Conservation (phyloP, 2,113 vertebrate genomes). For the Leucoraja erinaceus region DNA sequence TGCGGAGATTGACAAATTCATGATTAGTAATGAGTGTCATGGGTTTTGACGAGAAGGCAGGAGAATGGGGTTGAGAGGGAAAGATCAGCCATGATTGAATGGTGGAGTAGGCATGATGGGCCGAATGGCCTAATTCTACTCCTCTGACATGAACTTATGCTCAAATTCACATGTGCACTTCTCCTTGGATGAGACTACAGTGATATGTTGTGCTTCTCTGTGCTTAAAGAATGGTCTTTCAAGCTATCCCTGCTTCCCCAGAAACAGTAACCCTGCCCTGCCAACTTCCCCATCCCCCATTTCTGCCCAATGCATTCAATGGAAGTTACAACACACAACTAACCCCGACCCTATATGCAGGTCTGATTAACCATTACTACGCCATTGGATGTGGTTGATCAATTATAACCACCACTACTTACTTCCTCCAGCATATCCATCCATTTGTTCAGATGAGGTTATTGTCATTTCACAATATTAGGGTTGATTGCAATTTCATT, state of each 20-base stretch:
- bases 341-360: too few relatives aligned
- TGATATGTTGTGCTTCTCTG: background rate
- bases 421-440: background rate
- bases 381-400: too few relatives aligned
- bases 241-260: background rate
- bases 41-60: too few relatives aligned
- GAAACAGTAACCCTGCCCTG: background rate
- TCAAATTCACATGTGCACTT: background rate
- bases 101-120: too few relatives aligned
- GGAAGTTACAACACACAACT: background rate
- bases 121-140: too few relatives aligned
- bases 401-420: background rate
- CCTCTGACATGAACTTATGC: too few relatives aligned
- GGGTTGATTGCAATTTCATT: background rate
- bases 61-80: too few relatives aligned
- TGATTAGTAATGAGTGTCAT: too few relatives aligned
- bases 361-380: background rate
- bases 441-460: background rate
- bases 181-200: background rate
- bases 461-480: background rate
- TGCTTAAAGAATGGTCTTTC: background rate
- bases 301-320: background rate
- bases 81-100: too few relatives aligned
- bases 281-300: background rate
- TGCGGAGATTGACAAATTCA: too few relatives aligned